Base-by-base conservation (phyloP, 2,113 vertebrate species). In the Oxygymnocypris stewartii region DNA sequence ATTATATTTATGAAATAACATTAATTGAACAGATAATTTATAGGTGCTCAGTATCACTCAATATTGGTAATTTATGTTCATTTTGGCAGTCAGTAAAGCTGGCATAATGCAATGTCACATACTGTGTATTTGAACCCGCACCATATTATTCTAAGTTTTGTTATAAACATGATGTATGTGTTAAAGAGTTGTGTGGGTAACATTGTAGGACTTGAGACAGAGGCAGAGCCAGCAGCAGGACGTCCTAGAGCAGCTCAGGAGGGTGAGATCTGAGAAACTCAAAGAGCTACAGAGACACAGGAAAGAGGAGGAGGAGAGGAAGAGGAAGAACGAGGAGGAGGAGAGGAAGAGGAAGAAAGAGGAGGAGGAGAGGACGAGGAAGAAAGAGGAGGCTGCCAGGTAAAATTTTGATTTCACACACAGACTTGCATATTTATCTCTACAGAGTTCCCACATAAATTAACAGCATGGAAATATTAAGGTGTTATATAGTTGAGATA, bases 241-340 rank as follows among this genome's bases (percentile, higher is more conserved):
- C 82, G 95, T 96, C 74, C 94, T 99, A 87, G 96, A 98, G 80
- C 96, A 99, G 86, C 96, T 99, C 90, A 90, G 95, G 91, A 95
- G 92, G 84, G 96, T 98, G 91, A 98, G 98, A 91, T 94, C 94
- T 89, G 96, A 97, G 90, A 99, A 98, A 90, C 71, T 97, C 85
- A 95, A 93, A 90, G 97, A 97, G 91, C 90, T 97, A 79, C 96
- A 97, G 92, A 95, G 90, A 87, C 91, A 88, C 61, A 94, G 93
- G 87, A 95, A 95, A 88, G 93, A 95, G 87, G 96, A 97, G 86
- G 92, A 92, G 28, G 93, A 95, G 54, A 95, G 93, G 91, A 96
- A 92, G 91, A 97, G 94, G 88, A 91, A 92, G 91, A 91, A 84
- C 85, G 97, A 98, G 84, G 97, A 98, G 67, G 95, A 92, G 71